Conservation (phyloP, 2,888 invertebrate genomes). For the Chironomus riparius region DNA sequence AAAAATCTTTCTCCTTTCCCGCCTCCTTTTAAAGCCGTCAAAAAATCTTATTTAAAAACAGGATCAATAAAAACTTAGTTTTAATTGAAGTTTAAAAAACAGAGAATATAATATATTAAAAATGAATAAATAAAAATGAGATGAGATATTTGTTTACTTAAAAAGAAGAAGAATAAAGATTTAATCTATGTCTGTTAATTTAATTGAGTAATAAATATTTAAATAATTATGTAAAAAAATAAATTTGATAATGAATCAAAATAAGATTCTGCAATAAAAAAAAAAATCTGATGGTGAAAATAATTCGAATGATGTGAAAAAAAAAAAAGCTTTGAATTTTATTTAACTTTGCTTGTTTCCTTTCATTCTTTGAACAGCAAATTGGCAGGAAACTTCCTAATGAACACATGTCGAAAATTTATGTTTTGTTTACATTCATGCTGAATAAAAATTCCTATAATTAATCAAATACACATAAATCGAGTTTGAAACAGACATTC, state of each 20-base stretch:
- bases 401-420: not conserved
- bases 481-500: not conserved
- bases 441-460: not conserved
- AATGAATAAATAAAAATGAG: not conserved
- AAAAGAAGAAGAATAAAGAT: not conserved
- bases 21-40: too few species aligned
- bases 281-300: not conserved
- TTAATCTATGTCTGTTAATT: conserved; percentile 5
- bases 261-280: not conserved
- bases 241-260: not conserved
- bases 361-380: not conserved
- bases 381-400: not conserved
- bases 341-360: not conserved
- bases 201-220: not conserved
- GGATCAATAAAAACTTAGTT: not conserved
- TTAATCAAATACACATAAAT: not conserved
- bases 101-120: not conserved
- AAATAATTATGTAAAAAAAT: not conserved
- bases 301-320: not conserved
- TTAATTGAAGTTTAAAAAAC: too few species aligned
- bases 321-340: not conserved
- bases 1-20: too few species aligned
- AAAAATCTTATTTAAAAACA: too few species aligned
- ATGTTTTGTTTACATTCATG: too few species aligned
- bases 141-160: not conserved